A percentile compares a stretch with the other conserved stretches of the same genome.
These are phyloP conservation scores for Sterrhoptilus dennistouni DNA, from an alignment of 2,113 vertebrate genomes.

Conservation along the genomic window DNA sequence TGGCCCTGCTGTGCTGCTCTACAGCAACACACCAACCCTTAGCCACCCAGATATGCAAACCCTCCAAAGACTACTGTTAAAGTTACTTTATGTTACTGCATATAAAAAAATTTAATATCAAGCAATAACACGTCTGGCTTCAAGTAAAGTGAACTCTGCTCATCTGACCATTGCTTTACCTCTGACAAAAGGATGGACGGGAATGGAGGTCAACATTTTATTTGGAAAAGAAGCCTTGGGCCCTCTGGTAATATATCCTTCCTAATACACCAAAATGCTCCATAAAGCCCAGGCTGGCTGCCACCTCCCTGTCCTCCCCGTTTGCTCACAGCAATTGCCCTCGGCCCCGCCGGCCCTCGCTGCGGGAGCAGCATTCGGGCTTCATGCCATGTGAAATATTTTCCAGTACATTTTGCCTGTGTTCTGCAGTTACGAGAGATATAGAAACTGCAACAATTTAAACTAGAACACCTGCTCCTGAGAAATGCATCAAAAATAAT, in stretches of 20 bases:
- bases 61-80: background rate
- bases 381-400: slow-evolving; percentile 5
- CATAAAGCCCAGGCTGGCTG: background rate
- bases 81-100: background rate
- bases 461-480: slow-evolving; percentile 64
- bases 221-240: background rate
- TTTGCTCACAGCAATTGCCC: background rate
- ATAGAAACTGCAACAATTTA: slow-evolving; percentile 47
- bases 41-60: background rate
- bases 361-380: background rate
- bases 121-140: background rate
- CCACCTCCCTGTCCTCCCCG: background rate
- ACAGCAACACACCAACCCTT: rapidly evolving
- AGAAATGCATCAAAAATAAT: slow-evolving; percentile 74
- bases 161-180: background rate
- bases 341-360: background rate
- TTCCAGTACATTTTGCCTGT: background rate
- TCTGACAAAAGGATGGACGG: background rate
- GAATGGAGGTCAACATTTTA: background rate
- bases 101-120: background rate
- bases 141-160: background rate
- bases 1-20: rapidly evolving
- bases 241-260: background rate
- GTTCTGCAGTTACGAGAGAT: slow-evolving; percentile 38
- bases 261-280: background rate